Evolutionary conservation across 2,113 vertebrate genomes (phyloP).

Genomic region (Megaptera novaeangliae): DNA sequence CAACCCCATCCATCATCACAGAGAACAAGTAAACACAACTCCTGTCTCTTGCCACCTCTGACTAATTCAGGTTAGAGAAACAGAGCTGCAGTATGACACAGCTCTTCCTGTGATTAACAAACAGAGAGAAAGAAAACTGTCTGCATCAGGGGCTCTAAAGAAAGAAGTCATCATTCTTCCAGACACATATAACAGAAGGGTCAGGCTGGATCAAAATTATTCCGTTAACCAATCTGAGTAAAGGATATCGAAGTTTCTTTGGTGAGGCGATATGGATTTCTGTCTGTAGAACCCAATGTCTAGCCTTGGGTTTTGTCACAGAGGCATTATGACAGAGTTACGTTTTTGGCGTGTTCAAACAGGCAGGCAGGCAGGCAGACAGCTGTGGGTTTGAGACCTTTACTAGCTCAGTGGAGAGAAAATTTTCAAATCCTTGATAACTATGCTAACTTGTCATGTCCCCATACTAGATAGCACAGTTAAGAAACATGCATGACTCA

Average conservation of each 20-base stretch:
- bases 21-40: background rate
- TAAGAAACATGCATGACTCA: slow-evolving; percentile 10
- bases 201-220: background rate
- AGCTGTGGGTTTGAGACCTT: slow-evolving; percentile 15
- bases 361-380: background rate
- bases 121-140: background rate
- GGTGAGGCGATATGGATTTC: background rate
- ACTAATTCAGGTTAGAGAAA: background rate
- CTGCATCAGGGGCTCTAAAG: background rate
- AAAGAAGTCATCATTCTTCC: slow-evolving; percentile 25
- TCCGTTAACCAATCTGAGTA: background rate
- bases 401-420: slow-evolving; percentile 6
- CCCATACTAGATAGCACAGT: background rate
- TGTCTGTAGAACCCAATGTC: background rate
- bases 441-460: background rate
- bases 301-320: background rate
- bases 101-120: slow-evolving; percentile 12
- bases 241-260: background rate
- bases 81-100: background rate
- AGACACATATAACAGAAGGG: background rate
- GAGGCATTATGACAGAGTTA: background rate
- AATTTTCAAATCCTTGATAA: background rate
- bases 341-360: background rate
- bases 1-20: background rate
- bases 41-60: background rate